Percentiles rank a stretch among this genome's conserved stretches.
Evolutionary conservation across 2,888 invertebrate species (phyloP).

Genomic region (Phyllotreta striolata): DNA sequence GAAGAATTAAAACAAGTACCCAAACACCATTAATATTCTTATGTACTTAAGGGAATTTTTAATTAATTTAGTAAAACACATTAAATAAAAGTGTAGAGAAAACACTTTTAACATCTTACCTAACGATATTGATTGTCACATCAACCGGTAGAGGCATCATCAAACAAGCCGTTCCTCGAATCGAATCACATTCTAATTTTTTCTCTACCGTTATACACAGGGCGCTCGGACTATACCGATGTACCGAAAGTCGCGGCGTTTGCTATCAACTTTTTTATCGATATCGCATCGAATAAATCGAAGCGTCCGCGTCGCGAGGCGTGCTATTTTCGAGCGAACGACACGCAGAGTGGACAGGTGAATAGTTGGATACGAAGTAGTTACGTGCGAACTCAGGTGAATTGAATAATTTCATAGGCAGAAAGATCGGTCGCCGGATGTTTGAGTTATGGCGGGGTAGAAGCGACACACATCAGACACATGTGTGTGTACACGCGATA

Average conservation of each 20-base stretch:
- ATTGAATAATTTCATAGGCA: constrained; percentile 42
- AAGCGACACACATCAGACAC: constrained; percentile 30
- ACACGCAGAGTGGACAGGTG: constrained; percentile 46
- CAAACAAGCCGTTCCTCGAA: too few species aligned
- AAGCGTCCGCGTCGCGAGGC: constrained; percentile 32
- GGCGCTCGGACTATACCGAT: too few species aligned
- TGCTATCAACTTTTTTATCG: too few species aligned
- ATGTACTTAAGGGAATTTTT: not conserved
- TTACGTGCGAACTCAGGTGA: constrained; percentile 47
- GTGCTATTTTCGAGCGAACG: constrained; percentile 42
- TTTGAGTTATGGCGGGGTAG: constrained; percentile 41
- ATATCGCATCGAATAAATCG: not conserved
- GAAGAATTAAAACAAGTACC: too few species aligned
- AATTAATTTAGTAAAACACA: constrained; percentile 8
- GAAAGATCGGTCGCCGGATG: constrained; percentile 44
- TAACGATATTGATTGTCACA: constrained; percentile 69
- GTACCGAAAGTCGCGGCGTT: too few species aligned
- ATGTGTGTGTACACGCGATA: constrained; percentile 27
- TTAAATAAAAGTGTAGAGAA: not conserved
- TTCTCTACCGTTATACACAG: too few species aligned
- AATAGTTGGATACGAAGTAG: constrained; percentile 45
- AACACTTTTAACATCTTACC: constrained; percentile 57
- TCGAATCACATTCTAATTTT: too few species aligned
- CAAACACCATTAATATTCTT: too few species aligned
- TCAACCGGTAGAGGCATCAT: constrained; percentile 63